Conservation (phyloP, 2,797 vertebrate species). For the Lithobates sylvaticus region DNA sequence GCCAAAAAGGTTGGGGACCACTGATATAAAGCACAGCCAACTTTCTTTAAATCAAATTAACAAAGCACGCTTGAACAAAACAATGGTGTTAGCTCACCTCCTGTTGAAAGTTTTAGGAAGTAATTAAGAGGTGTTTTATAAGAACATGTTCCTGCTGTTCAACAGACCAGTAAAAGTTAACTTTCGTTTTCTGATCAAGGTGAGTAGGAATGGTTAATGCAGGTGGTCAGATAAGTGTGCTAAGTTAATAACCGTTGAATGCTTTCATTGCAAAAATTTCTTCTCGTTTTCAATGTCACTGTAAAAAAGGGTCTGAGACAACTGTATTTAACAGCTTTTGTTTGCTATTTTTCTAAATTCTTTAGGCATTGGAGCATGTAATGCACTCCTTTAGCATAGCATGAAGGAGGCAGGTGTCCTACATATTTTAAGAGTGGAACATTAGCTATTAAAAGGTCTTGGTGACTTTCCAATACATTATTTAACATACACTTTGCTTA, state of each 20-base stretch:
- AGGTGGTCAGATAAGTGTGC: background rate
- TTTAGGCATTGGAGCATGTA: conserved; percentile 36
- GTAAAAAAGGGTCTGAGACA: conserved; percentile 23
- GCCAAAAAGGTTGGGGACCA: too few species aligned
- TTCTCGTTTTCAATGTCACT: background rate
- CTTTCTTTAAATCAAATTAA: conserved; percentile 52
- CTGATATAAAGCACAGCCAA: conserved; percentile 30
- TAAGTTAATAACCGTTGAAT: conserved; percentile 45
- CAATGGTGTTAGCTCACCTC: conserved; percentile 53
- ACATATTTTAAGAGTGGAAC: conserved; percentile 37
- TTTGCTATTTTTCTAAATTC: conserved; percentile 41
- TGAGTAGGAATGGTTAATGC: conserved; percentile 46
- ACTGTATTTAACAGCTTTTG: conserved; percentile 36
- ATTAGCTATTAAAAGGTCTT: background rate
- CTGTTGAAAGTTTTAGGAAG: conserved; percentile 60
- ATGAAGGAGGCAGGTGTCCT: conserved; percentile 28
- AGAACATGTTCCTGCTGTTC: conserved; percentile 64
- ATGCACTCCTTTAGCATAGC: conserved; percentile 23
- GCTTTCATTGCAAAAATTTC: conserved; percentile 19
- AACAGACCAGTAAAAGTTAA: conserved; percentile 61
- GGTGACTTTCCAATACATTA: too few species aligned
- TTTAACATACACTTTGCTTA: too few species aligned
- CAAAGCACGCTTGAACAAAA: conserved; percentile 29
- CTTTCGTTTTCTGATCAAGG: conserved; percentile 61
- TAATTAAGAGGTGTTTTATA: conserved; percentile 69